Evolutionary conservation across 2,113 vertebrate genomes (phyloP), one percentile per base, ranked within the genome.

Genomic region (Xyliphius kryptos): DNA sequence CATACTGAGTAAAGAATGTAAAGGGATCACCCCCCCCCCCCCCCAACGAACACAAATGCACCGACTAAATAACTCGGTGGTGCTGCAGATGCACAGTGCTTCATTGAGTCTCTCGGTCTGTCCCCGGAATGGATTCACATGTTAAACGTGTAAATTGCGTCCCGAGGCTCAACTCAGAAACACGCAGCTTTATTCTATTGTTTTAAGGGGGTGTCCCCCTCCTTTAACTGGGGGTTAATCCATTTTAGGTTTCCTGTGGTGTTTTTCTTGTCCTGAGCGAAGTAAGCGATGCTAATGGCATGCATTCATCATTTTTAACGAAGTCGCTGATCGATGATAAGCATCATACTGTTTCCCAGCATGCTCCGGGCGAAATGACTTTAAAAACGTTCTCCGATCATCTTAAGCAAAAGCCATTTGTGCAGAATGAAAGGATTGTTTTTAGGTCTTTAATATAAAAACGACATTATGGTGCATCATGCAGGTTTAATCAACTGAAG

Each of bases 201-300:
- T 76, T 61, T 54, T 61, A 13, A 8, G 1, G 13, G 14, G 53
- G 41, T 55, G 52, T 36, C 67, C 21, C 63, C 47, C 38, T 55
- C 36, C 43, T 48, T 76, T 70, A 63, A 69, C 9, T 49, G 48
- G 40, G 70, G 66, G 76, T 80, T 72, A 71, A 69, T 65, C 54
- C 50, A 36, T 54, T 26, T 68, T 44, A 44, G 69, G 60, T 61
- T 56, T 62, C 74, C 67, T 37, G 55, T 49, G 26, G 68, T 40
- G 62, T 38, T 10, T 36, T 16, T 37, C 20, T 14, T 55, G 58
- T 61, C 67, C 55, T 56, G 20, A 56, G 43, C 26, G 49, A 47
- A 56, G 50, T 66, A 21, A 41, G 17, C 51, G 65, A 51, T 48
- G 63, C 52, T 71, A 67, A 66, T 63, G 22, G 22, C 26, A 32